phyloP scores from a whole-genome alignment of 2,888 invertebrate genomes.

The Timandra comae region DNA sequence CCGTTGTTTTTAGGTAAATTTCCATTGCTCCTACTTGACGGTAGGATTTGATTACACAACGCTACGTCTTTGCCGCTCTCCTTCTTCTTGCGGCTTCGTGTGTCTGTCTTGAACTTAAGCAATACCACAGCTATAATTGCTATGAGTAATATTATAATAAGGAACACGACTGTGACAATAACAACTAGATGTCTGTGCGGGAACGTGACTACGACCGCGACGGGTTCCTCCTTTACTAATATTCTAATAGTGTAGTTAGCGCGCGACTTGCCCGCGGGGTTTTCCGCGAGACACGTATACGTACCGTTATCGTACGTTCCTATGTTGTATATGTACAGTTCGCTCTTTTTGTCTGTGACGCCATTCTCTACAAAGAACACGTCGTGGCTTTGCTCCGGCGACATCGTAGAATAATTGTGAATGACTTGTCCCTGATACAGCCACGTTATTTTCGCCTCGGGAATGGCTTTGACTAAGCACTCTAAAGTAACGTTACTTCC shows the following conservation, averaged over 20 bases:
- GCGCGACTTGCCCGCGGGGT: constrained; percentile 86
- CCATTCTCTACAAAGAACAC: constrained; percentile 84
- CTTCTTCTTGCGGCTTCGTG: constrained; percentile 71
- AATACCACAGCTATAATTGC: constrained; percentile 81
- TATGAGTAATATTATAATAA: constrained; percentile 79
- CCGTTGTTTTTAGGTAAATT: constrained; percentile 76
- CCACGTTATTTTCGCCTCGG: constrained; percentile 89
- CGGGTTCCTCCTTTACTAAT: constrained; percentile 83
- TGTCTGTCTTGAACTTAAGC: constrained; percentile 72
- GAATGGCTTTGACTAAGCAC: constrained; percentile 88
- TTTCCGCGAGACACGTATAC: constrained; percentile 90
- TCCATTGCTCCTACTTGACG: constrained; percentile 62
- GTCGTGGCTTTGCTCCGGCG: constrained; percentile 80
- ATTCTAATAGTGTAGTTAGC: constrained; percentile 89
- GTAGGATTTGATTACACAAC: constrained; percentile 74
- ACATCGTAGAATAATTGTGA: constrained; percentile 83
- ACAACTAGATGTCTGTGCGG: constrained; percentile 83
- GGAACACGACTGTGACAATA: constrained; percentile 80
- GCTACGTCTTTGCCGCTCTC: constrained; percentile 79
- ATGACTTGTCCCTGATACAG: constrained; percentile 88
- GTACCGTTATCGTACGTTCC: constrained; percentile 89
- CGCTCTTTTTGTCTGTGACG: constrained; percentile 84
- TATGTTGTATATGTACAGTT: constrained; percentile 86
- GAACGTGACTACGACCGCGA: constrained; percentile 81
- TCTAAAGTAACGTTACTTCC: constrained; percentile 88